A percentile compares a stretch with the other conserved stretches of the same genome.
These are phyloP conservation scores for Rhopalosiphum maidis DNA, from an alignment of 1,140 invertebrate species.

Conservation along the genomic window DNA sequence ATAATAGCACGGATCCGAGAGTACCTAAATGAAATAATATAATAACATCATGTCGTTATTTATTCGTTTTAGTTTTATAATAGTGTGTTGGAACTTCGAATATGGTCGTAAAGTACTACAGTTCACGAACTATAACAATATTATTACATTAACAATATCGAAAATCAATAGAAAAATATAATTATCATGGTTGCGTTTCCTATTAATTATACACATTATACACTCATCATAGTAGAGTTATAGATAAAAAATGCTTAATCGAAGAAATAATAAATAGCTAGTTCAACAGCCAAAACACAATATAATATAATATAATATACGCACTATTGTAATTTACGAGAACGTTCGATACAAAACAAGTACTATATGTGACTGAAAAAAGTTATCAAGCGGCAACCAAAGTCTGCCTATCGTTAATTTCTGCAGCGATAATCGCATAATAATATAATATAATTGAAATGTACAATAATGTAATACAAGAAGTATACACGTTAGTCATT, in stretches of 20 bases:
- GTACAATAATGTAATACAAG: background rate
- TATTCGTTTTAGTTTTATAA: background rate
- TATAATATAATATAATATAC: background rate
- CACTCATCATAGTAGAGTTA: background rate
- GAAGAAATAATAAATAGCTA: background rate
- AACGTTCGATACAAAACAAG: background rate
- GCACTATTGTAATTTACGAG: background rate
- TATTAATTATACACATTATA: background rate
- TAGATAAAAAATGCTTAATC: background rate
- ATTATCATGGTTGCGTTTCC: background rate
- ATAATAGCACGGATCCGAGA: background rate
- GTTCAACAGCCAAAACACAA: background rate
- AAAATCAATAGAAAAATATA: slow-evolving; percentile 10
- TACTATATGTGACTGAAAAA: background rate
- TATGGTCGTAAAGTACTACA: background rate
- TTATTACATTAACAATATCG: background rate
- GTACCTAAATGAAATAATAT: background rate
- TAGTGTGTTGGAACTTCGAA: background rate
- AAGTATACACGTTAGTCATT: background rate
- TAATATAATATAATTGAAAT: background rate
- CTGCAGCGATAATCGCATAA: too few relatives aligned
- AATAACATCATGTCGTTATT: background rate
- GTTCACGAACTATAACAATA: background rate
- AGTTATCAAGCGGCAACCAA: background rate
- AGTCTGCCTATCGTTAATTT: too few relatives aligned